These are phyloP conservation scores for Poeciliopsis turneri DNA, from an alignment of 2,797 vertebrate genomes.

Conservation along the genomic window DNA sequence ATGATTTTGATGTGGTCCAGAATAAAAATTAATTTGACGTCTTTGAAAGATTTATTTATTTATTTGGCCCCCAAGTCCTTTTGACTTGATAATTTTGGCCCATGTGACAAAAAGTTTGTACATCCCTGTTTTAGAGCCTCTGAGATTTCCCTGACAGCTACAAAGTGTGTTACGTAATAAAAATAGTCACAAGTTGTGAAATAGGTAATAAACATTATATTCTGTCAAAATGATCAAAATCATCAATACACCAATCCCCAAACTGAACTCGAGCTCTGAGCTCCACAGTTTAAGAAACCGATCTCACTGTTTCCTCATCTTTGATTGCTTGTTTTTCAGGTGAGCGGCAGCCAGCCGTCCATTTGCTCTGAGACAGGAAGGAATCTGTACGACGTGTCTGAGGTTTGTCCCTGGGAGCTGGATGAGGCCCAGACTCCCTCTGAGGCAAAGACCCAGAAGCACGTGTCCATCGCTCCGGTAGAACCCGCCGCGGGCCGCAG, in stretches of 20 bases:
- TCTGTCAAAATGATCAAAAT: background rate
- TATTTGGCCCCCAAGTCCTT: no score
- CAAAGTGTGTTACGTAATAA: background rate
- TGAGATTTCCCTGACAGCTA: background rate
- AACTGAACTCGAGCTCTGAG: background rate
- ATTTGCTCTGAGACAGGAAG: constrained; percentile 86
- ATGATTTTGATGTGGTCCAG: no score
- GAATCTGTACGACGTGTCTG: constrained; percentile 88
- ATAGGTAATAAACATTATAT: no score
- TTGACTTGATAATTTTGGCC: no score
- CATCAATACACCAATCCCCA: background rate
- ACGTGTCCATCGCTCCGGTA: constrained; percentile 93
- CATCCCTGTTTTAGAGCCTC: background rate
- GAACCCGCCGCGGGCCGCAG: constrained; percentile 83
- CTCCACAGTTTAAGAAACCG: background rate
- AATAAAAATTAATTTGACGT: no score
- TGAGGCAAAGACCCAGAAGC: constrained; percentile 92
- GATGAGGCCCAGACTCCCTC: constrained; percentile 87
- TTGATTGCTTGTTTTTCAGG: constrained; percentile 52
- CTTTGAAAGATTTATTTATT: no score
- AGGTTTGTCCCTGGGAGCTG: constrained; percentile 96
- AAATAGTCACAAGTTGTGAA: no score
- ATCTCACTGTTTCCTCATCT: background rate
- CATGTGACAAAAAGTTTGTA: background rate
- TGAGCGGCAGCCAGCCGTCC: constrained; percentile 84